Conservation (phyloP, 2,888 invertebrate genomes). For the Synergus itoensis region DNA sequence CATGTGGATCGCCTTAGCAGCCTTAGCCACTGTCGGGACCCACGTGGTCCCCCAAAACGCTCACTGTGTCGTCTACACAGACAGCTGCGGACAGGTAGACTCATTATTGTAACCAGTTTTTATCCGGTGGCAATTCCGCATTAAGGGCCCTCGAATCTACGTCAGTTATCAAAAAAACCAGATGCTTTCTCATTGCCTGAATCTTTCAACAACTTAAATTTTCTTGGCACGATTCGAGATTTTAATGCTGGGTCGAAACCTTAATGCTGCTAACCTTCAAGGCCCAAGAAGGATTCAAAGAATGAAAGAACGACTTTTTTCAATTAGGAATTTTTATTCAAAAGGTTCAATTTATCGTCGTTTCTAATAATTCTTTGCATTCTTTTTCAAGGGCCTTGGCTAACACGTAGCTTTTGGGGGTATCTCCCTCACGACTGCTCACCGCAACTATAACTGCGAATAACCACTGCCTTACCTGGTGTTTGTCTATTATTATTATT, state of each 20-base stretch:
- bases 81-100: constrained; percentile 96
- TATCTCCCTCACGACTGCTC: constrained; percentile 77
- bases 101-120: constrained; percentile 79
- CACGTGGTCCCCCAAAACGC: constrained; percentile 89
- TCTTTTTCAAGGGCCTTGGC: constrained; percentile 72
- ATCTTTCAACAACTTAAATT: constrained; percentile 17
- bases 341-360: constrained; percentile 42
- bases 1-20: constrained; percentile 80
- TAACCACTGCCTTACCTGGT: constrained; percentile 78
- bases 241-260: constrained; percentile 72
- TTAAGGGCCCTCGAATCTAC: constrained; percentile 60
- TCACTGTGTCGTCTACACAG: constrained; percentile 96
- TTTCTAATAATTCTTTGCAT: constrained; percentile 47
- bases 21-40: constrained; percentile 83
- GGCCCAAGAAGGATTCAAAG: constrained; percentile 65
- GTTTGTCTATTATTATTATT: constrained; percentile 76
- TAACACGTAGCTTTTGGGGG: constrained; percentile 78
- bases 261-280: constrained; percentile 77
- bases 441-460: constrained; percentile 78
- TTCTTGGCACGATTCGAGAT: constrained; percentile 53
- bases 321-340: neutral
- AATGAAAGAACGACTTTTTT: constrained; percentile 46
- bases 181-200: constrained; percentile 21
- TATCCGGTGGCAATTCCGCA: constrained; percentile 74
- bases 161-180: constrained; percentile 38